A percentile compares a stretch with the other conserved stretches of the same genome.
Evolutionary conservation across 2,888 invertebrate species (phyloP).

Genomic region (Sepioteuthis lessoniana): DNA sequence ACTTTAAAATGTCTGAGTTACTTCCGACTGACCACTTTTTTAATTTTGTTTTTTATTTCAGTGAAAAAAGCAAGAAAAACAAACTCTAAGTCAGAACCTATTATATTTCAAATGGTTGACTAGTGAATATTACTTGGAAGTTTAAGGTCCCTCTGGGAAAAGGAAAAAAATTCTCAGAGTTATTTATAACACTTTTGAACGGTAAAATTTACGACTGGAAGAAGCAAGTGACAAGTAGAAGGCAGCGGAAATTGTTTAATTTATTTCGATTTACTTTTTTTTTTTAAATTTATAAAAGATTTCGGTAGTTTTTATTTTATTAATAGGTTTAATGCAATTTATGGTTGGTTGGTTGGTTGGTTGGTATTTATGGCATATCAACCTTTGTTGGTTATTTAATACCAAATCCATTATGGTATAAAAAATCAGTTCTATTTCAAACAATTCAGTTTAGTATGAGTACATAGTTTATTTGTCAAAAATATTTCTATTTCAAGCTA

Average conservation of each 20-base stretch:
- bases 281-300: not conserved
- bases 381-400: no score
- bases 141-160: not conserved
- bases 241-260: not conserved
- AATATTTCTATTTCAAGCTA: no score
- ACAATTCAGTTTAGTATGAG: no score
- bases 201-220: not conserved
- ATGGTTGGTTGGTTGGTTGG: no score
- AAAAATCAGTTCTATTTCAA: no score
- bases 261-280: not conserved
- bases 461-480: no score
- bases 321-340: not conserved
- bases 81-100: not conserved
- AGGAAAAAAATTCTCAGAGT: not conserved
- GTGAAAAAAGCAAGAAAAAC: not conserved
- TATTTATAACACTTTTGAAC: not conserved
- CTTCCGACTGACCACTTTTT: not conserved
- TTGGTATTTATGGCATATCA: no score
- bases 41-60: not conserved
- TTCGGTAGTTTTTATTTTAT: not conserved
- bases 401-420: no score
- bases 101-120: constrained; percentile 4
- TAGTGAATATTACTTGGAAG: not conserved
- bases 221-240: not conserved
- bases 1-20: not conserved